Evolutionary conservation across 2,888 invertebrate species (phyloP).

Genomic region (Cyrtodaria siliqua): DNA sequence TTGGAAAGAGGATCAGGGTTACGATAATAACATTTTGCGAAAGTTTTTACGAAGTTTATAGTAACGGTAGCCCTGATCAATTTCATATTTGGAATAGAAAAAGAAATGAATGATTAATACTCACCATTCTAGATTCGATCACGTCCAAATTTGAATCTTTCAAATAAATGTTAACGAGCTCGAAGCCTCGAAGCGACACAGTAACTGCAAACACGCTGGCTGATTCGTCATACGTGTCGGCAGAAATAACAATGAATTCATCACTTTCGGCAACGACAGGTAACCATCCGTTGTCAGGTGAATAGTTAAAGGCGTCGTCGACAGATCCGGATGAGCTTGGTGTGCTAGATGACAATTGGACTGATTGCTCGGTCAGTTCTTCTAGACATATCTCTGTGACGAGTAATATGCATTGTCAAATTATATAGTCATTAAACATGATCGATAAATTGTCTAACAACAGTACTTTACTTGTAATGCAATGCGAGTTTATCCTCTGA

Average conservation of each 20-base stretch:
- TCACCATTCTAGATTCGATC: conserved; percentile 23
- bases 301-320: conserved; percentile 7
- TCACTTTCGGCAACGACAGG: conserved; percentile 13
- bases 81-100: no score
- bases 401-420: neutral
- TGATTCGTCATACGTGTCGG: neutral
- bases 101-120: neutral
- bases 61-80: no score
- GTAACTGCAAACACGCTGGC: conserved; percentile 13
- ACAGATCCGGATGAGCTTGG: conserved; percentile 4
- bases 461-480: no score
- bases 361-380: conserved; percentile 9
- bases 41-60: no score
- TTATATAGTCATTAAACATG: neutral
- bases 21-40: no score
- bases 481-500: no score
- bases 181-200: conserved; percentile 11
- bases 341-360: conserved; percentile 3
- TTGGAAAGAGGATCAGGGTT: no score
- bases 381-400: conserved; percentile 25
- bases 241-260: neutral
- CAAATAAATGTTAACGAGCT: conserved; percentile 9
- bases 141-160: conserved; percentile 3
- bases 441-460: no score
- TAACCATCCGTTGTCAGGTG: conserved; percentile 20